These are phyloP conservation scores for Eonycteris spelaea DNA, from an alignment of 2,113 vertebrate species.

Conservation along the genomic window DNA sequence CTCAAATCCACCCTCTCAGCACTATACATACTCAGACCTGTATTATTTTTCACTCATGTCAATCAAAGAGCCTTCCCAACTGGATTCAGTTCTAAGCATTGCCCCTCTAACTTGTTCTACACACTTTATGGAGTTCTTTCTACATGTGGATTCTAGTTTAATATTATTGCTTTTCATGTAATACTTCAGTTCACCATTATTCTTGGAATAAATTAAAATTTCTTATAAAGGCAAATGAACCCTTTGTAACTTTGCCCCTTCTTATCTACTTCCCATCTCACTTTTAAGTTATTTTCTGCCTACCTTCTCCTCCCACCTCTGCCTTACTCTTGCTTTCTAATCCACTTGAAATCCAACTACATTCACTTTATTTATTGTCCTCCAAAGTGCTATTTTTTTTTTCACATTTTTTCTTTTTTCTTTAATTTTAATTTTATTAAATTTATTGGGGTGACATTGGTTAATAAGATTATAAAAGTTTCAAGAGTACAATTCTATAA, in stretches of 20 bases:
- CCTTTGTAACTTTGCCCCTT: background rate
- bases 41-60: background rate
- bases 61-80: background rate
- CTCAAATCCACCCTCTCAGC: background rate
- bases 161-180: background rate
- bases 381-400: background rate
- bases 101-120: background rate
- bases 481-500: too few relatives aligned
- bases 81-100: background rate
- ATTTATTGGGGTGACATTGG: too few relatives aligned
- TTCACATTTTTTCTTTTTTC: background rate
- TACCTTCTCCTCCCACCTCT: background rate
- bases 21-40: background rate
- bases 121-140: background rate
- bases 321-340: background rate
- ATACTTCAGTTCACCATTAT: background rate
- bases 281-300: background rate
- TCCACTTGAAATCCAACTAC: background rate
- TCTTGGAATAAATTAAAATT: constrained; percentile 30
- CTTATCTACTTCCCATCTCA: background rate
- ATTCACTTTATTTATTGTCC: background rate
- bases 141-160: background rate
- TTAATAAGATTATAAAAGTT: too few relatives aligned
- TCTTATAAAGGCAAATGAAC: background rate
- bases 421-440: too few relatives aligned